Percentiles rank a stretch among this genome's conserved stretches.
Conservation (phyloP, 2,888 invertebrate species). For the Acanthoscelides obtectus region DNA sequence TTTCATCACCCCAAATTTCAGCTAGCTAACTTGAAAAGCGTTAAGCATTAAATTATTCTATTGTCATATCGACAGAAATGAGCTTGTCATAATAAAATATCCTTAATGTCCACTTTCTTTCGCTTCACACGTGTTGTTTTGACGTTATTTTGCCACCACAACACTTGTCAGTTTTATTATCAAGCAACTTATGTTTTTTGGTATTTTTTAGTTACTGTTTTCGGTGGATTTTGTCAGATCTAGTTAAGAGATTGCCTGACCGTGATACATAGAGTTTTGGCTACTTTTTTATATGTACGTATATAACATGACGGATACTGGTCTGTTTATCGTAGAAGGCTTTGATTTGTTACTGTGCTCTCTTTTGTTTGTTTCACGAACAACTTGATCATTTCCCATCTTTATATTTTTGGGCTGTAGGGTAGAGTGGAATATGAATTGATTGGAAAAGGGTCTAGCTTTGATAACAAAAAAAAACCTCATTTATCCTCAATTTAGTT, state of each 20-base stretch:
- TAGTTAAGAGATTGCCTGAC: not conserved
- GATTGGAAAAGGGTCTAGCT: not conserved
- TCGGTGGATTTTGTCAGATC: not conserved
- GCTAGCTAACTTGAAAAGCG: too few relatives aligned
- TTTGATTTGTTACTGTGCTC: not conserved
- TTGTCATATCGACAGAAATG: not conserved
- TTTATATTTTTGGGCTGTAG: not conserved
- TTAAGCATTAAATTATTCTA: too few relatives aligned
- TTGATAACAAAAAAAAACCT: not conserved
- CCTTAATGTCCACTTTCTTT: conserved; percentile 1
- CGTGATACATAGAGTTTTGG: not conserved
- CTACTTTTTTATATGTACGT: not conserved
- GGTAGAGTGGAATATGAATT: not conserved
- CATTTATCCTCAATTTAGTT: too few relatives aligned
- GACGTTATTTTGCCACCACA: conserved; percentile 50
- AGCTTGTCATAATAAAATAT: conserved; percentile 1
- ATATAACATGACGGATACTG: not conserved
- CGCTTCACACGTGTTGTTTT: conserved; percentile 50
- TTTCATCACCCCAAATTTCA: too few relatives aligned
- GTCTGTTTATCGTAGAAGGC: not conserved
- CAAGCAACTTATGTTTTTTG: conserved; percentile 1
- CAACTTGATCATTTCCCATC: not conserved
- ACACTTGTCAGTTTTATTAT: conserved; percentile 30
- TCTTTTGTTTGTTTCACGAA: not conserved
- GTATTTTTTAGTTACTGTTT: not conserved